Conservation (phyloP, 2,888 invertebrate species). For the Macrosoma leucophasiata region DNA sequence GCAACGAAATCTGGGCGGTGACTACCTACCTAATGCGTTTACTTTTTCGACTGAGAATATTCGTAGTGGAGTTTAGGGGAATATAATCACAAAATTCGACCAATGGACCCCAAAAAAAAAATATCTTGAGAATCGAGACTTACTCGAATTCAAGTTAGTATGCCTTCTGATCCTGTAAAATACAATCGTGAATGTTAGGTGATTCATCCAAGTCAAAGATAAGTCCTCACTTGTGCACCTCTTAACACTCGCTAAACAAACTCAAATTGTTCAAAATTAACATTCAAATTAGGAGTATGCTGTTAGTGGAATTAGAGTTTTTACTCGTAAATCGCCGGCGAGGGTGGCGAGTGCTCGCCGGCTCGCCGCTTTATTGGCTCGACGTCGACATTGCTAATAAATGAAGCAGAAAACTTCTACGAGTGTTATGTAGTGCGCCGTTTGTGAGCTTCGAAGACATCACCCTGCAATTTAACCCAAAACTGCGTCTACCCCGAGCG, state of each 20-base stretch:
- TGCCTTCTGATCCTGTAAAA: too few species aligned
- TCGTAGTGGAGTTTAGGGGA: too few species aligned
- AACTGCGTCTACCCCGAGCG: slow-evolving; percentile 39
- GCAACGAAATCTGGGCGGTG: too few species aligned
- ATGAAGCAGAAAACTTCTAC: slow-evolving; percentile 73
- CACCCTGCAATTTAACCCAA: slow-evolving; percentile 37
- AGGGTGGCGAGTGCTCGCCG: slow-evolving; percentile 54
- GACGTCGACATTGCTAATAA: slow-evolving; percentile 67
- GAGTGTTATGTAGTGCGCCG: slow-evolving; percentile 49
- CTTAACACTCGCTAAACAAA: slow-evolving; percentile 61
- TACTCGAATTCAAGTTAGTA: too few species aligned
- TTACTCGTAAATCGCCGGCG: slow-evolving; percentile 68
- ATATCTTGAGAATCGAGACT: too few species aligned
- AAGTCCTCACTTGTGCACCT: too few species aligned
- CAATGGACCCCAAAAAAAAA: too few species aligned
- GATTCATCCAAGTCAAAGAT: too few species aligned
- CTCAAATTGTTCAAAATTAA: slow-evolving; percentile 72
- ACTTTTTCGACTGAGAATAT: too few species aligned
- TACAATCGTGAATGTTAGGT: too few species aligned
- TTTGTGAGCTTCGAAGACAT: slow-evolving; percentile 55
- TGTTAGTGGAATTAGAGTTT: slow-evolving; percentile 71
- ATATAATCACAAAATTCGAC: too few species aligned
- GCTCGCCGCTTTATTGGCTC: slow-evolving; percentile 60
- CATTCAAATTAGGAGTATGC: slow-evolving; percentile 69
- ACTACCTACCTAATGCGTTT: too few species aligned